A percentile compares a stretch with the other conserved stretches of the same genome.
Evolutionary conservation across 2,888 invertebrate species (phyloP).

Genomic region (Drosophila dives): DNA sequence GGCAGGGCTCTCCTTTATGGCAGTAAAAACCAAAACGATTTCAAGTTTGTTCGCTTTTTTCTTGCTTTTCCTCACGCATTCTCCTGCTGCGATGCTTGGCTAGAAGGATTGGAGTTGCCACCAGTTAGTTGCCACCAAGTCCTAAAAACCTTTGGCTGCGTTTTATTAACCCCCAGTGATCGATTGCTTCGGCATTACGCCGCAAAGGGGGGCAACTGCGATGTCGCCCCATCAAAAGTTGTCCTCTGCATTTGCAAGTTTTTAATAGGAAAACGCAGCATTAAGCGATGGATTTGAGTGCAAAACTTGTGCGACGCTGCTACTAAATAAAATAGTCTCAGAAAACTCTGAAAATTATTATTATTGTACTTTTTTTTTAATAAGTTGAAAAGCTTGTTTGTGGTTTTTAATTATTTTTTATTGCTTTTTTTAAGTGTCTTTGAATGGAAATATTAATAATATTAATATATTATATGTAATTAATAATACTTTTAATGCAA

Average conservation of each 20-base stretch:
- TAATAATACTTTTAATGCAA: neutral
- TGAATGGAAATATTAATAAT: neutral
- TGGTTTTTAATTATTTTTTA: neutral
- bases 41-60: constrained; percentile 38
- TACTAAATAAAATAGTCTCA: constrained; percentile 15
- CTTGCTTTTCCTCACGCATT: constrained; percentile 44
- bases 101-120: constrained; percentile 25
- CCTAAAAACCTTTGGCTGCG: constrained; percentile 44
- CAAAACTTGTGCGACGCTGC: constrained; percentile 27
- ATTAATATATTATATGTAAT: neutral
- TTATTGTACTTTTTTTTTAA: neutral
- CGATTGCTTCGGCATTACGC: constrained; percentile 59
- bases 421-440: neutral
- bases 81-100: constrained; percentile 31
- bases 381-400: neutral
- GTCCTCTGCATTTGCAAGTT: constrained; percentile 40
- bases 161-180: constrained; percentile 67
- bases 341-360: neutral
- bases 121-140: constrained; percentile 27
- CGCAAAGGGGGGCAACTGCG: constrained; percentile 19
- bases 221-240: constrained; percentile 30
- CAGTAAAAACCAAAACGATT: constrained; percentile 64
- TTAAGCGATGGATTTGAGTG: constrained; percentile 10
- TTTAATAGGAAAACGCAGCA: constrained; percentile 23
- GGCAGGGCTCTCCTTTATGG: constrained; percentile 54